Conservation (phyloP, 2,888 invertebrate species). For the Dynastes tityus region DNA sequence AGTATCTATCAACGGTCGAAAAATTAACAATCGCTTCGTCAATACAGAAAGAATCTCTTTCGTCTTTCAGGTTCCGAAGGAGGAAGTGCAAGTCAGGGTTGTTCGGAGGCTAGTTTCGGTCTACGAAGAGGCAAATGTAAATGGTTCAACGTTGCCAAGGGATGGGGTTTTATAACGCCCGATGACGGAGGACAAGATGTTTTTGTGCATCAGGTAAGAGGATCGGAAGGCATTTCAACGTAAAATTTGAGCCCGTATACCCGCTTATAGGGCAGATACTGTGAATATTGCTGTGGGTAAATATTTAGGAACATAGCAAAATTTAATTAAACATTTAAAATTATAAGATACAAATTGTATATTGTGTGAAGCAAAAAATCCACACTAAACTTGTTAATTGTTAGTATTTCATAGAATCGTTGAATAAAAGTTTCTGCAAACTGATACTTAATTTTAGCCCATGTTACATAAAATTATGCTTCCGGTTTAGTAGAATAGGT, state of each 20-base stretch:
- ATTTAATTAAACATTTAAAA: neutral
- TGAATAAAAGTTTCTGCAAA: too few species aligned
- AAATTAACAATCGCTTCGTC: neutral
- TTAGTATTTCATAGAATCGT: too few species aligned
- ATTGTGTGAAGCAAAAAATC: too few species aligned
- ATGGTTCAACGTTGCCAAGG: conserved; percentile 97
- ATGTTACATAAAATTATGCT: too few species aligned
- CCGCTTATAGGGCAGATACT: neutral
- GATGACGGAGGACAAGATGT: conserved; percentile 93
- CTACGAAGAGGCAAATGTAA: conserved; percentile 88
- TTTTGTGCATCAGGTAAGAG: conserved; percentile 91
- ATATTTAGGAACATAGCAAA: neutral
- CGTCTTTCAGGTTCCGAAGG: conserved; percentile 68
- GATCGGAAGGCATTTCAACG: conserved; percentile 25
- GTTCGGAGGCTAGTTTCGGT: conserved; percentile 73
- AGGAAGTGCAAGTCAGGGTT: conserved; percentile 69
- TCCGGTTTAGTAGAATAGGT: too few species aligned
- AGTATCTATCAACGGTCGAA: conserved; percentile 1
- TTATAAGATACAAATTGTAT: neutral
- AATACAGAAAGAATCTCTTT: conserved; percentile 8
- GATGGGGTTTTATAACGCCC: conserved; percentile 95
- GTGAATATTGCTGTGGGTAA: neutral
- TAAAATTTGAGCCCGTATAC: neutral
- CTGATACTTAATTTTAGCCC: too few species aligned
- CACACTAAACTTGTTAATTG: too few species aligned